Conservation (phyloP, 2,797 vertebrate species). For the Antennarius maculatus region DNA sequence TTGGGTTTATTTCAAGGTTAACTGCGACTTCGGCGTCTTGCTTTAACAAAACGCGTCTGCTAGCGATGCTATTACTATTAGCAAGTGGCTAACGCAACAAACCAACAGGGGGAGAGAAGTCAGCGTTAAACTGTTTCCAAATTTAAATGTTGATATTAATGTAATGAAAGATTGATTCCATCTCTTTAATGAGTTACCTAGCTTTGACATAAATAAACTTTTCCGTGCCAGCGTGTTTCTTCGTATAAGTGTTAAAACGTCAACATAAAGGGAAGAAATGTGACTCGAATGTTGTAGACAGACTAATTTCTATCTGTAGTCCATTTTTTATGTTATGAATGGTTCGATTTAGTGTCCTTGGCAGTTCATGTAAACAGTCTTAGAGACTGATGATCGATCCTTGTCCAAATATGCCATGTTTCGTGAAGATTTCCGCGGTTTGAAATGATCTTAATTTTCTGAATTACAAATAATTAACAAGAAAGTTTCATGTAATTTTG, state of each 20-base stretch:
- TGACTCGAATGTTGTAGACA: too few relatives aligned
- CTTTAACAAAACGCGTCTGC: constrained; percentile 23
- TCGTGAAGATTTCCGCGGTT: constrained; percentile 19
- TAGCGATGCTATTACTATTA: constrained; percentile 37
- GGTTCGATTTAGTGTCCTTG: constrained; percentile 2
- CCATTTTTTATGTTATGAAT: too few relatives aligned
- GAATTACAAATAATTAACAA: not conserved
- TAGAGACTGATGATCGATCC: constrained; percentile 25
- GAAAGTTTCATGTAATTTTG: too few relatives aligned
- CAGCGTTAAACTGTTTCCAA: not conserved
- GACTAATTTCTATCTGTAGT: too few relatives aligned
- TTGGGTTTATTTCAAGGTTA: constrained; percentile 46
- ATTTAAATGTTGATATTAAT: too few relatives aligned
- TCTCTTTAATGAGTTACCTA: not conserved
- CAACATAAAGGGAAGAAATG: too few relatives aligned
- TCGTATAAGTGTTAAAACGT: not conserved
- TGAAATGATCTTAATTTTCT: not conserved
- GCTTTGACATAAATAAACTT: not conserved
- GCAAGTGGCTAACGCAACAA: constrained; percentile 49
- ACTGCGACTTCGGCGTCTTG: constrained; percentile 28
- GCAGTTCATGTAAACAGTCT: constrained; percentile 20
- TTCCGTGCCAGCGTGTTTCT: not conserved
- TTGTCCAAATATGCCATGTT: constrained; percentile 65
- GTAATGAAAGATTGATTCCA: too few relatives aligned
- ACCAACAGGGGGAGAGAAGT: not conserved